These are phyloP conservation scores for Tokudaia tokunoshimensis DNA, from an alignment of 2,797 vertebrate species.

Conservation along the genomic window DNA sequence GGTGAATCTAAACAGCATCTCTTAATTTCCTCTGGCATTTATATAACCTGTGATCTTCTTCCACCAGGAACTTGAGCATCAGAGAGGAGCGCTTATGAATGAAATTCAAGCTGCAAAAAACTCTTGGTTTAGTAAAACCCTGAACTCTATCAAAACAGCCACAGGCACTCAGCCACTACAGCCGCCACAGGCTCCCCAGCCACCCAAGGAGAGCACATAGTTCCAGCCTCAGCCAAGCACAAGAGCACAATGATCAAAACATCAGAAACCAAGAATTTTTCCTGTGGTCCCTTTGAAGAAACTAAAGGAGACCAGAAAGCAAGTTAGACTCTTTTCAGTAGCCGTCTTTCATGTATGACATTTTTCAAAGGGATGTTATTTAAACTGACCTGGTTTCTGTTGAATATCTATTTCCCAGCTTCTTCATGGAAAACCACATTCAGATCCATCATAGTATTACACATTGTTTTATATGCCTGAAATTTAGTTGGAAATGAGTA, in stretches of 20 bases:
- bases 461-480: slow-evolving; percentile 89
- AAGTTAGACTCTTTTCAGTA: slow-evolving; percentile 85
- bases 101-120: slow-evolving; percentile 99
- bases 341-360: slow-evolving; percentile 83
- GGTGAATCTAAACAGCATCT: background rate
- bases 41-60: slow-evolving; percentile 60
- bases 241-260: slow-evolving; percentile 88
- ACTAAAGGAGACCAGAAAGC: slow-evolving; percentile 83
- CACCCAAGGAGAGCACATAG: slow-evolving; percentile 95
- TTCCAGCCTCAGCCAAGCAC: slow-evolving; percentile 66
- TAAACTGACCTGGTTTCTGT: slow-evolving; percentile 82
- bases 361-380: slow-evolving; percentile 77
- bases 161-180: slow-evolving; percentile 87
- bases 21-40: background rate
- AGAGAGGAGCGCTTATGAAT: slow-evolving; percentile 97
- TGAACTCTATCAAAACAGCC: slow-evolving; percentile 98
- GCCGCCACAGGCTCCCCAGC: slow-evolving; percentile 87
- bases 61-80: slow-evolving; percentile 97
- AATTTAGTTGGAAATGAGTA: slow-evolving; percentile 86
- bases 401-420: slow-evolving; percentile 84
- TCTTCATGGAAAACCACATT: slow-evolving; percentile 85
- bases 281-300: slow-evolving; percentile 77
- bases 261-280: slow-evolving; percentile 65
- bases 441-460: slow-evolving; percentile 85
- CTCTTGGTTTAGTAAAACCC: slow-evolving; percentile 99